Conservation (phyloP, 2,113 vertebrate genomes). For the Brienomyrus longianalis region DNA sequence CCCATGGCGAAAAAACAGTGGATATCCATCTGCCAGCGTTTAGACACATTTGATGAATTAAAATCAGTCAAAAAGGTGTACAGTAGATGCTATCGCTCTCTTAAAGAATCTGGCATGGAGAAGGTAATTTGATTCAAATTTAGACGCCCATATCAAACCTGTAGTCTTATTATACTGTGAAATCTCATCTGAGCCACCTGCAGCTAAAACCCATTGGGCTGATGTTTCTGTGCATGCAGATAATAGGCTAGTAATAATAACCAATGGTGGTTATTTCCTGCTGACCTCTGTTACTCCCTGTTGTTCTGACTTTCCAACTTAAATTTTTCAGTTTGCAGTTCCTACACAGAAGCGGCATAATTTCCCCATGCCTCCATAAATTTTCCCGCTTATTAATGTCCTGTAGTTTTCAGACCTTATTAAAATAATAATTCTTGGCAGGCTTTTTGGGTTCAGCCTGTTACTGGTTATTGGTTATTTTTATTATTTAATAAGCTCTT, state of each 20-base stretch:
- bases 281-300: neutral
- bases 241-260: neutral
- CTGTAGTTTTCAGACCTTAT: neutral
- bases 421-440: neutral
- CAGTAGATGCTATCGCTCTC: neutral
- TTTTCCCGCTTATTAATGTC: neutral
- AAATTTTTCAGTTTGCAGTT: neutral
- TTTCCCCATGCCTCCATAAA: neutral
- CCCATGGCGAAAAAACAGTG: neutral
- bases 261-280: neutral
- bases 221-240: neutral
- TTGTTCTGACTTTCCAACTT: neutral
- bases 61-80: conserved; percentile 7
- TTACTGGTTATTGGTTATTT: neutral
- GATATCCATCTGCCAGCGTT: conserved; percentile 10
- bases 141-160: neutral
- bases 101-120: neutral
- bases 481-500: neutral
- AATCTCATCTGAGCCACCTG: neutral
- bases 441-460: neutral
- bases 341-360: neutral
- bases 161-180: neutral
- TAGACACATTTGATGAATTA: neutral
- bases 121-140: neutral
- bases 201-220: neutral